Evolutionary conservation across 2,113 vertebrate species (phyloP), one percentile per base, ranked within the genome.

Genomic region (Cercocebus atys): DNA sequence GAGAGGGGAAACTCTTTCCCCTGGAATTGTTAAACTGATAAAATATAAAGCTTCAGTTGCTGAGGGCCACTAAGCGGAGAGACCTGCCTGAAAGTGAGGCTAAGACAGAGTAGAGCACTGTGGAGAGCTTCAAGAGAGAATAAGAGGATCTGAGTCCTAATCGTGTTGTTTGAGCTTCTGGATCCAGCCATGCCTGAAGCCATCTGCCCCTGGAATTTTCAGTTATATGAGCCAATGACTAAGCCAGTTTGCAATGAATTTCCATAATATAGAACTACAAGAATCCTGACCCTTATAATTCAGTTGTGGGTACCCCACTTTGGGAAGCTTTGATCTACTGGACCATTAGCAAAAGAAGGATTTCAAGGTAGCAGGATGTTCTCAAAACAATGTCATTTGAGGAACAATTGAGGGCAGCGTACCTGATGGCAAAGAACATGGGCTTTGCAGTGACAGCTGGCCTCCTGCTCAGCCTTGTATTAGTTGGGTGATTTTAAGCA

Each of bases 161-260:
- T 30, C 30, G 30, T 38, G 68, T 12, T n/a, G 13, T 27, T 57
- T 40, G 38, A 73, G 38, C n/a, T 64, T 92, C 90, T 92, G 75
- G 96, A 75, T 88, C 55, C 38, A 94, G 84, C 91, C 88, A n/a
- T 32, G 40, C 84, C 93, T 92, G 88, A 95, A 94, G 78, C 47
- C 38, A 10, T 86, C 4, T 1, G 18, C 6, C 12, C 45, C 43
- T 61, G 61, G 38, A 40, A 55, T 47, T 68, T 94, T 83, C 88
- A 92, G 32, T 52, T 75, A 59, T 43, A 45, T 9, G 23, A 82
- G 59, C 57, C 92, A 66, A 52, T 25, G 38, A 45, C 35, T 27
- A 82, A 94, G 52, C 23, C 50, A n/a, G 13, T 52, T 86, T 79
- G 38, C 84, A 50, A 84, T 14, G 38, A 8, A 55, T 50, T 50